These are phyloP conservation scores for Ailurus styani DNA, from an alignment of 2,113 vertebrate species.

Conservation along the genomic window DNA sequence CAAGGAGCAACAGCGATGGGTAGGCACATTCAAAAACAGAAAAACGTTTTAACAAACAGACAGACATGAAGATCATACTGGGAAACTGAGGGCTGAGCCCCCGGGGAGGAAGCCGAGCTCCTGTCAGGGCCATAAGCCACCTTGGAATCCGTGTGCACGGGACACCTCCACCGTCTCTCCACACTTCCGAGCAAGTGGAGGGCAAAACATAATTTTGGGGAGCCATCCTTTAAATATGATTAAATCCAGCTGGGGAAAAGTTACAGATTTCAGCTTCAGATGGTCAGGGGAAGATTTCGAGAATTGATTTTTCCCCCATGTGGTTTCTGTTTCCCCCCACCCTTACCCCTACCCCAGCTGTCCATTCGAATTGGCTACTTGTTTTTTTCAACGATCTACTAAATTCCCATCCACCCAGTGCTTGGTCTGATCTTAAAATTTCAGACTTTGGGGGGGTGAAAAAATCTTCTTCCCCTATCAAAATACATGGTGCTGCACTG, in stretches of 20 bases:
- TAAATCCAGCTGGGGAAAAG: conserved; percentile 25
- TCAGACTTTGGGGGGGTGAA: background rate
- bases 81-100: conserved; percentile 45
- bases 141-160: background rate
- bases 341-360: background rate
- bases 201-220: background rate
- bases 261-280: background rate
- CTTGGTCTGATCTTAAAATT: conserved; percentile 34
- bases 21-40: conserved; percentile 71
- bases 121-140: conserved; percentile 27
- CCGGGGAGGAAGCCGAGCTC: background rate
- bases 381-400: background rate
- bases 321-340: background rate
- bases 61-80: conserved; percentile 41
- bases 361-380: conserved; percentile 10
- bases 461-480: background rate
- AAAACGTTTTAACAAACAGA: background rate
- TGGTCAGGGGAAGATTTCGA: background rate
- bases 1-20: conserved; percentile 75
- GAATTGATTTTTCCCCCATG: background rate
- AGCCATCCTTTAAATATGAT: background rate
- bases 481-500: fast-evolving
- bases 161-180: background rate
- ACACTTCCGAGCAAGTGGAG: background rate
- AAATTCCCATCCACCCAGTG: background rate